Conservation (phyloP, 2,797 vertebrate genomes). For the Glyptemys insculpta region DNA sequence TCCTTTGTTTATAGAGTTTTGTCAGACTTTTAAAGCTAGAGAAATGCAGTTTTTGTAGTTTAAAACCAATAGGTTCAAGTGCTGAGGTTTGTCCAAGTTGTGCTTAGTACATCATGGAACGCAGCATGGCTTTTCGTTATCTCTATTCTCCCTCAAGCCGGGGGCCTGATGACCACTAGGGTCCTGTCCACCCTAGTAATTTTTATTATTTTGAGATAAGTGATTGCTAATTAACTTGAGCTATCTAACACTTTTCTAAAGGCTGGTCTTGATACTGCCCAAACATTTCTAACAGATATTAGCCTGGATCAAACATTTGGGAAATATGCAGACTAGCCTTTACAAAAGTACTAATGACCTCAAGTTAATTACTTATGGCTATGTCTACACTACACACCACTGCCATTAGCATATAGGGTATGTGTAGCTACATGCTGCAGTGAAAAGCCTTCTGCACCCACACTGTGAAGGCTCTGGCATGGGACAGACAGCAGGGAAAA, state of each 20-base stretch:
- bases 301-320: neutral
- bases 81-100: neutral
- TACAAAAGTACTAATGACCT: neutral
- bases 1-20: neutral
- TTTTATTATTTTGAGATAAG: neutral
- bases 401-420: neutral
- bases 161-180: no score
- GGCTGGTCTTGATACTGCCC: neutral
- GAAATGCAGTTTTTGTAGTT: neutral
- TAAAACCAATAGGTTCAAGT: neutral
- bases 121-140: neutral
- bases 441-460: neutral
- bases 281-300: neutral
- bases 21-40: neutral
- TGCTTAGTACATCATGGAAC: neutral
- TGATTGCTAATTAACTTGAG: neutral
- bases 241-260: neutral
- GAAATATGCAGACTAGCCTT: neutral
- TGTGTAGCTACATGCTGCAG: neutral
- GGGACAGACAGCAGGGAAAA: no score
- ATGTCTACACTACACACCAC: neutral
- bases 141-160: neutral
- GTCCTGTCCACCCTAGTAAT: neutral
- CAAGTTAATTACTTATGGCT: neutral
- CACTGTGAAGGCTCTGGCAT: neutral